Conservation (phyloP, 2,797 vertebrate species). For the Mormyrops boulengeri region DNA sequence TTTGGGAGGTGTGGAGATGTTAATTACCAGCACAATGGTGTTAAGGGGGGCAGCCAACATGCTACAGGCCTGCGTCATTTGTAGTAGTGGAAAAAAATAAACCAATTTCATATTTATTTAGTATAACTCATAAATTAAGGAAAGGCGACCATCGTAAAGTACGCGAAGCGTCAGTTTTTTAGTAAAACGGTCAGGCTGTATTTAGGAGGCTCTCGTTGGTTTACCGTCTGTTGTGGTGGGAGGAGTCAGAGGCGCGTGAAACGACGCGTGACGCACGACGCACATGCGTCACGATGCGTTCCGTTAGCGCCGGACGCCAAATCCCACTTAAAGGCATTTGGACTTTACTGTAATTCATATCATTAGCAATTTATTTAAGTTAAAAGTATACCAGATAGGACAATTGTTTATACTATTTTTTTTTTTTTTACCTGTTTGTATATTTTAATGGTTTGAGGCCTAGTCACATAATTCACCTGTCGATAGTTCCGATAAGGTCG, state of each 20-base stretch:
- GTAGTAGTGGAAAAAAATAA: background rate
- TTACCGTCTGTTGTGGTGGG: background rate
- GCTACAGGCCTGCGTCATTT: background rate
- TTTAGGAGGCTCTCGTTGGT: background rate
- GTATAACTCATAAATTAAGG: background rate
- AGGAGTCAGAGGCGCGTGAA: background rate
- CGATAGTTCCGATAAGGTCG: background rate
- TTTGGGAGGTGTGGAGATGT: background rate
- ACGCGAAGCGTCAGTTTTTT: background rate
- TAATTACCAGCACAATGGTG: background rate
- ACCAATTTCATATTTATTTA: background rate
- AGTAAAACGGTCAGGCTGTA: background rate
- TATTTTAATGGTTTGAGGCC: background rate
- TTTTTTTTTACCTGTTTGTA: background rate
- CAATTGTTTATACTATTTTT: background rate
- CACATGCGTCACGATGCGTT: background rate
- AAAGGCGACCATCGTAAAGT: background rate
- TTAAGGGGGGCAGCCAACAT: background rate
- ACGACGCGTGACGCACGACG: background rate
- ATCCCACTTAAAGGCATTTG: background rate
- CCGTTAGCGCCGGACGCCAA: background rate
- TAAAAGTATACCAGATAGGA: background rate
- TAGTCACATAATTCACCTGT: background rate
- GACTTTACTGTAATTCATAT: background rate
- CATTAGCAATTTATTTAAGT: background rate